Conservation (phyloP, 2,797 vertebrate genomes). For the Momotus momota region DNA sequence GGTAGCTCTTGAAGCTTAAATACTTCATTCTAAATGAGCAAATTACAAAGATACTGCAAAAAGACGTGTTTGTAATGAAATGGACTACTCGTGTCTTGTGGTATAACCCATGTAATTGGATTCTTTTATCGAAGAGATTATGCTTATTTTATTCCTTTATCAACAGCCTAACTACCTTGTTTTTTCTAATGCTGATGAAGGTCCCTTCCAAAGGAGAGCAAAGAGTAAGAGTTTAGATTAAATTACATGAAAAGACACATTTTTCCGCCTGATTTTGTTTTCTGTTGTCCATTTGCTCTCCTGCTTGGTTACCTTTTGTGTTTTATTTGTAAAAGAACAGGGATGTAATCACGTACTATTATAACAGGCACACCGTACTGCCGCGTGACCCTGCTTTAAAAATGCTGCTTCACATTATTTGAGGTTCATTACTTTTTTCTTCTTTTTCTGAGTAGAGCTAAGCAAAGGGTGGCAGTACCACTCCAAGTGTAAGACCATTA, state of each 20-base stretch:
- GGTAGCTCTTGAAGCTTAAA: background rate
- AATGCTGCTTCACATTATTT: background rate
- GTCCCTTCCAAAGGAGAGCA: background rate
- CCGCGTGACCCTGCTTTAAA: background rate
- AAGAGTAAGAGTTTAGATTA: background rate
- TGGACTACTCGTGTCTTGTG: background rate
- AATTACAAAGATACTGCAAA: background rate
- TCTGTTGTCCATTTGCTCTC: background rate
- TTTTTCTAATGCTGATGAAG: background rate
- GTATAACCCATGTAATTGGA: background rate
- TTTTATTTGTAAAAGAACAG: background rate
- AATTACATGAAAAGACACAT: background rate
- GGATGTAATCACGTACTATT: rapidly evolving
- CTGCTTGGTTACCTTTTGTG: background rate
- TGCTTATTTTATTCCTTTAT: background rate
- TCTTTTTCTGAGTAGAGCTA: background rate
- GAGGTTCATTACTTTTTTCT: background rate
- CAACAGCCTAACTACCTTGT: background rate
- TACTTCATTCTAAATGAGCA: background rate
- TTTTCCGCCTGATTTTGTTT: background rate
- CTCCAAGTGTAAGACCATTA: background rate
- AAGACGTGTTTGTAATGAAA: background rate
- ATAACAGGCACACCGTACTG: background rate
- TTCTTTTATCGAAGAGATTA: background rate
- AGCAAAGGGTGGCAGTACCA: background rate